Evolutionary conservation across 2,113 vertebrate genomes (phyloP).

Genomic region (Hemiscyllium ocellatum): DNA sequence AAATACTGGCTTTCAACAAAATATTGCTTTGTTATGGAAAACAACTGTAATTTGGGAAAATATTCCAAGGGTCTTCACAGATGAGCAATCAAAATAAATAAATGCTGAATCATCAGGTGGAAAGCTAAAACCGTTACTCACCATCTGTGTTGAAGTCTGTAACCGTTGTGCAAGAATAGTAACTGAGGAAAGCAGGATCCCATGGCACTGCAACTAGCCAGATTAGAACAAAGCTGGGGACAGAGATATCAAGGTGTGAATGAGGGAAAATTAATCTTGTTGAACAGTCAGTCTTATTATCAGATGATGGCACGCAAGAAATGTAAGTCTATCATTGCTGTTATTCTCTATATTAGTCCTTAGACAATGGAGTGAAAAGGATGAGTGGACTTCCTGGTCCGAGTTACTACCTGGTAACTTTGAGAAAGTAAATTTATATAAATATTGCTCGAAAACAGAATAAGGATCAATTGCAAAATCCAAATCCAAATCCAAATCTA

Average conservation of each 20-base stretch:
- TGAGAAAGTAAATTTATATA: not conserved
- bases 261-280: not conserved
- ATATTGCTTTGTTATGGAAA: not conserved
- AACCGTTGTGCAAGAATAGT: not conserved
- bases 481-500: not conserved
- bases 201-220: not conserved
- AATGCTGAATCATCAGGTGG: too few species aligned
- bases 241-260: not conserved
- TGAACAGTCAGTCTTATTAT: not conserved
- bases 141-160: not conserved
- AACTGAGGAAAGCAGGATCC: too few species aligned
- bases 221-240: not conserved
- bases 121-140: too few species aligned
- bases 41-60: not conserved
- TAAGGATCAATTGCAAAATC: not conserved
- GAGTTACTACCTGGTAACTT: not conserved
- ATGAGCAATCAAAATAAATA: not conserved
- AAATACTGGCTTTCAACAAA: not conserved
- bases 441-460: not conserved
- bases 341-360: not conserved
- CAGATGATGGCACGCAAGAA: not conserved
- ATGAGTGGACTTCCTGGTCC: not conserved
- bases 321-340: not conserved
- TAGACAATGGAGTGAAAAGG: not conserved
- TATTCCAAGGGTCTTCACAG: not conserved